A percentile compares a stretch with the other conserved stretches of the same genome.
These are phyloP conservation scores for Ptychadena robeensis DNA, from an alignment of 2,797 vertebrate genomes.

Conservation along the genomic window DNA sequence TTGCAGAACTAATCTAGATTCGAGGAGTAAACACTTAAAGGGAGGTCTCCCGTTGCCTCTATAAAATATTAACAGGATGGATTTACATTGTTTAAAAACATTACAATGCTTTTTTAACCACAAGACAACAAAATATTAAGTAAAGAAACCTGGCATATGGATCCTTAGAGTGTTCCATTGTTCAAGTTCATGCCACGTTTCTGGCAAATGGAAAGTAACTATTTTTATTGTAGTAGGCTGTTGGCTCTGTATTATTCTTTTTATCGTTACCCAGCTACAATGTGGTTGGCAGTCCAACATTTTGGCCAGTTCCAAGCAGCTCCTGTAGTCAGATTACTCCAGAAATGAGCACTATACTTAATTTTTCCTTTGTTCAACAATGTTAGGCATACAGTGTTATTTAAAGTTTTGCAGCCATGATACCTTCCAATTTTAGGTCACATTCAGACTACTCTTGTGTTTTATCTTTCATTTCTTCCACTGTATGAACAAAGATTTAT, in stretches of 20 bases:
- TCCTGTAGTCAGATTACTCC: too few species aligned
- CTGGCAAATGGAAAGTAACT: background rate
- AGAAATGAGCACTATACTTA: too few species aligned
- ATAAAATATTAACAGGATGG: conserved; percentile 53
- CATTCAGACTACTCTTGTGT: too few species aligned
- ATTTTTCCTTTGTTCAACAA: too few species aligned
- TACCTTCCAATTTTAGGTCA: too few species aligned
- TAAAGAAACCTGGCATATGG: conserved; percentile 19
- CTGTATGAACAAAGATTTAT: too few species aligned
- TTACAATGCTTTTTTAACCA: conserved; percentile 45
- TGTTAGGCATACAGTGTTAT: too few species aligned
- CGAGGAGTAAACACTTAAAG: conserved; percentile 39
- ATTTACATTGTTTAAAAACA: conserved; percentile 49
- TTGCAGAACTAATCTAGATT: conserved; percentile 25
- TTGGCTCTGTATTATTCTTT: background rate
- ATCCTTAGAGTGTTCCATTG: conserved; percentile 14
- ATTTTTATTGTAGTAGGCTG: background rate
- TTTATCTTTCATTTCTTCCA: too few species aligned
- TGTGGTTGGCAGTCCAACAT: background rate
- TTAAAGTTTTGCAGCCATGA: too few species aligned
- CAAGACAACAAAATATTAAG: conserved; percentile 39
- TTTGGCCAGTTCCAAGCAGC: background rate
- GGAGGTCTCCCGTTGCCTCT: conserved; percentile 32
- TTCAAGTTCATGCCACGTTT: conserved; percentile 14
- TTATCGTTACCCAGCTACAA: background rate